These are phyloP conservation scores for Novumbra hubbsi DNA, from an alignment of 2,797 vertebrate species.

Conservation along the genomic window DNA sequence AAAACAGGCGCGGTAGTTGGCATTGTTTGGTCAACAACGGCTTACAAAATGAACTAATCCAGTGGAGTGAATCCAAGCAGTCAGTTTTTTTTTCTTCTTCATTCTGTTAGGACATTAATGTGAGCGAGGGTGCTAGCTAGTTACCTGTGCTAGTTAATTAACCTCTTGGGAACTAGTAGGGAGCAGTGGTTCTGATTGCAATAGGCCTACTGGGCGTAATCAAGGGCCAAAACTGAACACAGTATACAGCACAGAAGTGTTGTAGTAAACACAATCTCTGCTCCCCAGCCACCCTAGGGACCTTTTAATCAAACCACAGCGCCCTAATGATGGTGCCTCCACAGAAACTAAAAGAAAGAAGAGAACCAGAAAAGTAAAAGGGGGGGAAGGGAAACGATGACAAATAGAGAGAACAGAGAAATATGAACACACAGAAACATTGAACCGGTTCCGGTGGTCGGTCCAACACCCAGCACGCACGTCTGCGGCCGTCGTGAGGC, in stretches of 20 bases:
- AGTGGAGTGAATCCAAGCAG: slow-evolving; percentile 41
- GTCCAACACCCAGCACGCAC: slow-evolving; percentile 38
- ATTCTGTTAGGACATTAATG: slow-evolving; percentile 50
- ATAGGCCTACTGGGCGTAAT: slow-evolving; percentile 89
- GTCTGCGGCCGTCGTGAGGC: slow-evolving; percentile 23
- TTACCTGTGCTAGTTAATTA: slow-evolving; percentile 84
- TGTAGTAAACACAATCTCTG: slow-evolving; percentile 86
- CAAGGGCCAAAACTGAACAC: slow-evolving; percentile 77
- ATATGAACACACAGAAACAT: neutral
- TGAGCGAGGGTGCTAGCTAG: slow-evolving; percentile 59
- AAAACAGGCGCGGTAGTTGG: neutral
- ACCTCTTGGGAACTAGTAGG: slow-evolving; percentile 72
- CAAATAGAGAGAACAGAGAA: neutral
- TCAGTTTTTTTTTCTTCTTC: slow-evolving; percentile 47
- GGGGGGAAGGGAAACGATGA: slow-evolving; percentile 1
- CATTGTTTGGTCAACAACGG: slow-evolving; percentile 17
- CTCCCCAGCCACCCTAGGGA: slow-evolving; percentile 63
- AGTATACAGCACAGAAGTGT: slow-evolving; percentile 78
- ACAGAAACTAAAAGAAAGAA: slow-evolving; percentile 34
- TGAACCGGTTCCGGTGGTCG: neutral
- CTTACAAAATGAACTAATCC: slow-evolving; percentile 4
- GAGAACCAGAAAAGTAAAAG: slow-evolving; percentile 31
- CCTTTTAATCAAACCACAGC: slow-evolving; percentile 81
- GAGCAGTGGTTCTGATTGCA: slow-evolving; percentile 75
- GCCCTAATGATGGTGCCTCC: slow-evolving; percentile 52